These are phyloP conservation scores for Corythornis cristatus DNA, from an alignment of 2,113 vertebrate genomes.

Conservation along the genomic window DNA sequence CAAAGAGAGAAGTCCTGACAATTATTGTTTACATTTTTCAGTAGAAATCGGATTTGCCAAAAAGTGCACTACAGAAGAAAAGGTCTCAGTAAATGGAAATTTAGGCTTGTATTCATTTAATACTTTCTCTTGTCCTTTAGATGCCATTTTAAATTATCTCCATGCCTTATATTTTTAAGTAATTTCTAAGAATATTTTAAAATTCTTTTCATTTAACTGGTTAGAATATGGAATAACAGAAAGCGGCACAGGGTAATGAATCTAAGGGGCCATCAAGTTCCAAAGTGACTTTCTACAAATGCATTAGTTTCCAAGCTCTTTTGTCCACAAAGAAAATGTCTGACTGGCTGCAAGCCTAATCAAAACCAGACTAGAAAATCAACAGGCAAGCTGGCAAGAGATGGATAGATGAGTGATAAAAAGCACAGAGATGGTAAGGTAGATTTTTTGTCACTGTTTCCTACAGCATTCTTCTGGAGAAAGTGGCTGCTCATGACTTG, in stretches of 20 bases:
- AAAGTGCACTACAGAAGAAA: background rate
- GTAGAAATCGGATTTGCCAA: background rate
- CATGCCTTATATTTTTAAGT: background rate
- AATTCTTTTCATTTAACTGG: background rate
- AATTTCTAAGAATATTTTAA: background rate
- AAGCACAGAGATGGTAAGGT: background rate
- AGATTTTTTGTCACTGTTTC: background rate
- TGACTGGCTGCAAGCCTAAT: background rate
- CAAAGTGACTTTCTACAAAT: background rate
- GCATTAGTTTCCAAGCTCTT: background rate
- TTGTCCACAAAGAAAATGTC: background rate
- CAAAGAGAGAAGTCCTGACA: background rate
- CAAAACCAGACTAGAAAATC: background rate
- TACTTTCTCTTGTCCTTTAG: background rate
- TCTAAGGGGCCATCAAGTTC: background rate
- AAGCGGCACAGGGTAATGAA: background rate
- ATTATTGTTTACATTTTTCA: constrained; percentile 14
- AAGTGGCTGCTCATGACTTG: too few species aligned
- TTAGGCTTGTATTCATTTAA: background rate
- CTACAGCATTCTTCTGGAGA: background rate
- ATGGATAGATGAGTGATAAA: background rate
- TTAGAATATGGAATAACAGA: background rate
- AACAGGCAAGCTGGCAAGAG: background rate
- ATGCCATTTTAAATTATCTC: background rate
- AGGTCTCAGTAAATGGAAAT: background rate